phyloP scores from a whole-genome alignment of 2,888 invertebrate genomes.

The Isoperla grammatica region DNA sequence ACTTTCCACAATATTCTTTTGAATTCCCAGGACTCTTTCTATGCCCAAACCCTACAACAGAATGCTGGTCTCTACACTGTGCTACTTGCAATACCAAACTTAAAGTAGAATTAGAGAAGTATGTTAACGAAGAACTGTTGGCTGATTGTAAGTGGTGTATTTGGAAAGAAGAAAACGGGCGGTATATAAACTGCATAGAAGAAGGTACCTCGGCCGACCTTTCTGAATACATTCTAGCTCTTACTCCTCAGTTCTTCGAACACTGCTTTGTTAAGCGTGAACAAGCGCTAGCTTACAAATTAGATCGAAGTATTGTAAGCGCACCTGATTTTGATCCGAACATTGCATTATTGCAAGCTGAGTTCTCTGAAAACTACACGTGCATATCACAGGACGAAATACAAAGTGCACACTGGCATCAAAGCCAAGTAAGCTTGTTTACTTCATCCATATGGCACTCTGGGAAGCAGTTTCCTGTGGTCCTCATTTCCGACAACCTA shows the following conservation, averaged over 20 bases:
- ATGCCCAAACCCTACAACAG: background rate
- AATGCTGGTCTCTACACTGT: background rate
- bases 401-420: constrained; percentile 14
- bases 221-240: background rate
- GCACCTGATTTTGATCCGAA: background rate
- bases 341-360: constrained; percentile 1
- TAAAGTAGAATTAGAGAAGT: background rate
- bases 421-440: constrained; percentile 5
- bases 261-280: constrained; percentile 5
- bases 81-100: background rate
- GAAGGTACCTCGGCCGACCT: background rate
- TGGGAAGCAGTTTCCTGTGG: background rate
- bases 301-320: background rate
- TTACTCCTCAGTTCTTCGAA: background rate
- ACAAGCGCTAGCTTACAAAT: background rate
- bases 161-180: constrained; percentile 4
- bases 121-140: background rate
- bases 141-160: background rate
- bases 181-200: background rate
- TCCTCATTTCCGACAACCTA: constrained; percentile 8
- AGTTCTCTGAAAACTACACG: constrained; percentile 16
- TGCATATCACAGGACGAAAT: constrained; percentile 15
- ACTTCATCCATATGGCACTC: background rate
- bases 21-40: constrained; percentile 1
- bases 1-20: constrained; percentile 2